Conservation (phyloP, 2,797 vertebrate species). For the Acrossocheilus fasciatus region DNA sequence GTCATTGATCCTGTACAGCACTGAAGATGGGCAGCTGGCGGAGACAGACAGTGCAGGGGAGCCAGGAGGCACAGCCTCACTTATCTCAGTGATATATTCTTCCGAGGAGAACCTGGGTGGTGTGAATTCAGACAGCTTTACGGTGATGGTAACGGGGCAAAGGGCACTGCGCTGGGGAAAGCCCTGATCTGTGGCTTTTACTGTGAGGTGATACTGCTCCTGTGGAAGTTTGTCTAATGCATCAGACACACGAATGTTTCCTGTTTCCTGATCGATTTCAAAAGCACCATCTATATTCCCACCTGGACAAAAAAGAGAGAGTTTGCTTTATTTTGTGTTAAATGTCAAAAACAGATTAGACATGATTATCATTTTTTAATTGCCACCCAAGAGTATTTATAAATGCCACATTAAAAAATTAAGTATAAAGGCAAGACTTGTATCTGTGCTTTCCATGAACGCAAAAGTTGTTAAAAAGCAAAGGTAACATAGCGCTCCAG, state of each 20-base stretch:
- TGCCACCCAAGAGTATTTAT: conserved; percentile 14
- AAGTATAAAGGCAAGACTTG: not conserved
- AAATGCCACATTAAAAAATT: conserved; percentile 15
- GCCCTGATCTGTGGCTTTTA: conserved; percentile 90
- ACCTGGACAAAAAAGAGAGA: conserved; percentile 63
- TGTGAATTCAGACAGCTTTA: conserved; percentile 84
- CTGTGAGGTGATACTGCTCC: conserved; percentile 84
- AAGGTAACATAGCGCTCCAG: not conserved
- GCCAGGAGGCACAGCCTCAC: conserved; percentile 81
- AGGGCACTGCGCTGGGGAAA: conserved; percentile 87
- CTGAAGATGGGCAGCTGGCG: conserved; percentile 83
- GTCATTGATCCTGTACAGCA: conserved; percentile 89
- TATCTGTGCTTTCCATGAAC: conserved; percentile 3
- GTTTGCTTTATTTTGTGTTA: conserved; percentile 1
- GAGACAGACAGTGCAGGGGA: conserved; percentile 84
- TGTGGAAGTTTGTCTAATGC: conserved; percentile 78
- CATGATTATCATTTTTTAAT: not conserved
- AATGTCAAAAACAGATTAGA: conserved; percentile 35
- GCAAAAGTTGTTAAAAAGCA: conserved; percentile 24
- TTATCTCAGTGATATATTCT: conserved; percentile 90
- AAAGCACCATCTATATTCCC: conserved; percentile 89
- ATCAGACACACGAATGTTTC: conserved; percentile 84
- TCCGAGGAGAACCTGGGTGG: conserved; percentile 85
- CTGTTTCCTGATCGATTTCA: conserved; percentile 81
- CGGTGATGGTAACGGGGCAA: conserved; percentile 81